Evolutionary conservation across 2,113 vertebrate genomes (phyloP), one percentile per base, ranked within the genome.

Genomic region (Erpornis zantholeuca): DNA sequence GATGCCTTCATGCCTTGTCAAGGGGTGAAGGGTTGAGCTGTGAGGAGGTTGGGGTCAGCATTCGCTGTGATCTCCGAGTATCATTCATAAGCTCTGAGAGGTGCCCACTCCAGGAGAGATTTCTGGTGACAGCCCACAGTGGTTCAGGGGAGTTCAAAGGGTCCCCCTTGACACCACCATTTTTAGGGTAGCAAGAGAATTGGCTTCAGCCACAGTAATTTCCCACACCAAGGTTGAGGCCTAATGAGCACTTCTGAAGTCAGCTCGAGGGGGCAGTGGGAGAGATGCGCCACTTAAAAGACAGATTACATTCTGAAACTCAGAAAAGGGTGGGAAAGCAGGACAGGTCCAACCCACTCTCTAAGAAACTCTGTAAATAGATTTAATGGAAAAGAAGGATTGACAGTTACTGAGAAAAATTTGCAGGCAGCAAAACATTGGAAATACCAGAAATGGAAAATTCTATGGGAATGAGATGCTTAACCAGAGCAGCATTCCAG

Each of bases 51-150:
- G 18, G 10, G 17, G 27, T 35, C 35, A 56, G 25, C 1, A 1
- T 8, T 31, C 0, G 1, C 25, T 14, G 49, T 0, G 1, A 36
- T 23, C 10, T 36, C 15, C 0, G 1, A 33, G 28, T 28, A 33
- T 28, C 5, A 3, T 57, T 57, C 38, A 15, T 4, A 9, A 28
- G 36, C 31, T 57, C 66, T 0, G 0, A 44, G 22, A 23, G 36
- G 12, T 9, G 22, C 44, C 27, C 2, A 3, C 15, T 36, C 10
- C 3, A 2, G 36, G 31, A 31, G 23, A n/a, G 22, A 27, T 33
- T 59, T 24, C 59, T 65, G 44, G 31, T 33, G 31, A 35, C 18
- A 42, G 10, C 14, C 25, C 27, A 18, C 15, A 28, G 35, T 8
- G 8, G 21, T 22, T 7, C 10, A 28, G 33, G 18, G 44, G 16